Conservation (phyloP, 64 coral and sea anemone species). For the Montipora sp. region DNA sequence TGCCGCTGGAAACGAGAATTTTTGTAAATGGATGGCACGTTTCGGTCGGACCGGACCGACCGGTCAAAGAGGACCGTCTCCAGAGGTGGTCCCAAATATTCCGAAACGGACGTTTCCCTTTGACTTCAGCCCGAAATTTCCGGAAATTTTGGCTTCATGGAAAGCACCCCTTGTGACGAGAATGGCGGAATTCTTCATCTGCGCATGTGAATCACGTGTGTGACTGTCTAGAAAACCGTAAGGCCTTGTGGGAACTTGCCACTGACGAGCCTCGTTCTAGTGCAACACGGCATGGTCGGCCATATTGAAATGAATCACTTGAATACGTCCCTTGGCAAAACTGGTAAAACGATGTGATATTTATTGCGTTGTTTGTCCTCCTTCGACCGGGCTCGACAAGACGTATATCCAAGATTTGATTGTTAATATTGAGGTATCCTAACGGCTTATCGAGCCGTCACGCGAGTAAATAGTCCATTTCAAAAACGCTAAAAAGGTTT, state of each 20-base stretch:
- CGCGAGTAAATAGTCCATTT: slow-evolving; percentile 5
- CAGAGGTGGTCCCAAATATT: too few relatives aligned
- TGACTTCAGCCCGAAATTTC: too few relatives aligned
- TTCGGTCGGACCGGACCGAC: too few relatives aligned
- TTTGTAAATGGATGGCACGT: too few relatives aligned
- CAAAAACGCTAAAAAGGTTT: background rate
- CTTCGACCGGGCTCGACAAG: slow-evolving; percentile 7
- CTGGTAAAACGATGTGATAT: slow-evolving; percentile 39
- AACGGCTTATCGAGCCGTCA: background rate
- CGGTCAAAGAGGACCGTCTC: too few relatives aligned
- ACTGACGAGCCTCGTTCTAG: slow-evolving; percentile 60
- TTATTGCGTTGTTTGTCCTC: slow-evolving; percentile 10
- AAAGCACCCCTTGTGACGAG: too few relatives aligned
- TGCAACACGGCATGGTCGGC: slow-evolving; percentile 68
- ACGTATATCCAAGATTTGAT: background rate
- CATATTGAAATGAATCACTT: slow-evolving; percentile 98
- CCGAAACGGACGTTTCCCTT: too few relatives aligned
- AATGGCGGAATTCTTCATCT: too few relatives aligned
- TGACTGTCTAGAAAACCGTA: background rate
- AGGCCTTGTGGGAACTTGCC: background rate
- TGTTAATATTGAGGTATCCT: background rate
- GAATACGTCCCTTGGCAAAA: background rate
- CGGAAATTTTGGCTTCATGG: too few relatives aligned
- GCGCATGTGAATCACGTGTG: background rate
- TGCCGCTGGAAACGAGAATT: too few relatives aligned